Evolutionary conservation across 2,797 vertebrate species (phyloP).

Genomic region (Pygocentrus nattereri): DNA sequence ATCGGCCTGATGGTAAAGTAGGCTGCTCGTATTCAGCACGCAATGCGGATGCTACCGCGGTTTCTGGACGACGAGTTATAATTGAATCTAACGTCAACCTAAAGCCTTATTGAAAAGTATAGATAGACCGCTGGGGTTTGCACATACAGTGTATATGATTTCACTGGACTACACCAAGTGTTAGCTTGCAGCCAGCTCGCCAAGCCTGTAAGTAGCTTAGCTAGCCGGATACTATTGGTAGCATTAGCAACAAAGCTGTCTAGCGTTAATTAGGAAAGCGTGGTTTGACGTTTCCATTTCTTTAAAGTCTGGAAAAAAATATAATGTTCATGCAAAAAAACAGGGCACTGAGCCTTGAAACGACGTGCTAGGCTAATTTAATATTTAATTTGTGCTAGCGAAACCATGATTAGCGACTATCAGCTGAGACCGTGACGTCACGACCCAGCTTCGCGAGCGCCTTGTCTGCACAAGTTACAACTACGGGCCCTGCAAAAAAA

Average conservation of each 20-base stretch:
- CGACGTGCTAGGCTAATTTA: not conserved
- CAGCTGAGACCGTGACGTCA: slow-evolving; percentile 74
- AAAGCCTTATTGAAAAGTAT: not conserved
- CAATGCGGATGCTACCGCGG: too few relatives aligned
- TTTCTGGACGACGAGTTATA: too few relatives aligned
- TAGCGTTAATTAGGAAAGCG: not conserved
- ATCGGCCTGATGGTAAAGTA: not conserved
- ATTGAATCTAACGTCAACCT: not conserved
- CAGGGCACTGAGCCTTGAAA: not conserved
- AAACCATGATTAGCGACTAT: slow-evolving; percentile 41
- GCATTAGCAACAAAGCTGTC: not conserved
- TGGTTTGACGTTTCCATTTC: not conserved
- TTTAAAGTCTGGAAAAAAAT: not conserved
- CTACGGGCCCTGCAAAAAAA: slow-evolving; percentile 60
- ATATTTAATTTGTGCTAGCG: not conserved
- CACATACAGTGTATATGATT: not conserved
- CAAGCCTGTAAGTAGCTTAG: not conserved
- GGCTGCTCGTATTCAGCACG: too few relatives aligned
- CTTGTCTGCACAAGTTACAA: slow-evolving; percentile 51
- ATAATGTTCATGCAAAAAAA: not conserved
- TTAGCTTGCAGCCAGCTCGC: not conserved
- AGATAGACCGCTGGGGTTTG: not conserved
- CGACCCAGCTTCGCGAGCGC: slow-evolving; percentile 57
- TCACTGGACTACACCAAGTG: not conserved
- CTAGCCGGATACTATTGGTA: not conserved